A percentile compares a stretch with the other conserved stretches of the same genome.
Conservation (phyloP, 1,140 invertebrate species). For the Pygmarrhopalites habei region DNA sequence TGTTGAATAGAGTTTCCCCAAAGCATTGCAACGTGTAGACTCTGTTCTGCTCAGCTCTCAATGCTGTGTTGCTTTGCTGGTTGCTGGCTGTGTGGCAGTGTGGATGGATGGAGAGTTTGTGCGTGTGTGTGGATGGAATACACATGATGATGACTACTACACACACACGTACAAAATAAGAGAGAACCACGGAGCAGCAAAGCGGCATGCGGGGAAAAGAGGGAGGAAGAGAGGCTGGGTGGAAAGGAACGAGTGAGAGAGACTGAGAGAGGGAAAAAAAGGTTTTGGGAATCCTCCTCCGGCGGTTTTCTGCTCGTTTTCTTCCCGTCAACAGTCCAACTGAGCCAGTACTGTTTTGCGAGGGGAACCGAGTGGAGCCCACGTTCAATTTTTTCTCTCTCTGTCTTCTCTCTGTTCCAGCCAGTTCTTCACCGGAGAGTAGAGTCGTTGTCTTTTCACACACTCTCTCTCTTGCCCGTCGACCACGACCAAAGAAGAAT, state of each 20-base stretch:
- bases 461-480: too few relatives aligned
- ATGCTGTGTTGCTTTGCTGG: too few relatives aligned
- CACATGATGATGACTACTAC: not conserved
- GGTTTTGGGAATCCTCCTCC: not conserved
- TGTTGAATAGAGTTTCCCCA: too few relatives aligned
- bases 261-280: not conserved
- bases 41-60: too few relatives aligned
- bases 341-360: not conserved
- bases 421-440: not conserved
- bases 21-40: too few relatives aligned
- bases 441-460: not conserved
- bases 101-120: constrained; percentile 6
- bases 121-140: constrained; percentile 6
- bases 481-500: too few relatives aligned
- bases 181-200: not conserved
- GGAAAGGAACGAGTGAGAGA: not conserved
- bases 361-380: not conserved
- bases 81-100: not conserved
- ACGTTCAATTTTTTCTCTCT: too few relatives aligned
- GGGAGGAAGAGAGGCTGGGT: not conserved
- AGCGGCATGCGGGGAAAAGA: not conserved
- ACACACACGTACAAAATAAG: not conserved
- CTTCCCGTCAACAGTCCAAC: not conserved
- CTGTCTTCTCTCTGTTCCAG: constrained; percentile 10
- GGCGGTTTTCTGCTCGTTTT: constrained; percentile 2